Evolutionary conservation across 2,888 invertebrate species (phyloP).

Genomic region (Protodeltote pygarga): DNA sequence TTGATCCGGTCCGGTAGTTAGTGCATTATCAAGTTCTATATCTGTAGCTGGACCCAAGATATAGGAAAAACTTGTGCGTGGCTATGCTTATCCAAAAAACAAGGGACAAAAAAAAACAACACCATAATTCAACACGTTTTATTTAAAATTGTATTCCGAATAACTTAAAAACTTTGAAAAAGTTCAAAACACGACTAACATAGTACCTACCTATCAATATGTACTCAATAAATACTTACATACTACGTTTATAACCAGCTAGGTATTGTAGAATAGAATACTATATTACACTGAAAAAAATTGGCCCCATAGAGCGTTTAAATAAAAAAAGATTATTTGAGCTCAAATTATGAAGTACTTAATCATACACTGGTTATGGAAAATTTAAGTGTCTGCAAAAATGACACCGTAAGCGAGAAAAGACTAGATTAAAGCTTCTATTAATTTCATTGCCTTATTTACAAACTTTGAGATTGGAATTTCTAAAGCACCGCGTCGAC

Average conservation of each 20-base stretch:
- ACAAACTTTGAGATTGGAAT: conserved; percentile 57
- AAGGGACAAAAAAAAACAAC: conserved; percentile 34
- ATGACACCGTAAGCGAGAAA: conserved; percentile 79
- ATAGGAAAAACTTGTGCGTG: too few relatives aligned
- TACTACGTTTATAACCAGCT: conserved; percentile 71
- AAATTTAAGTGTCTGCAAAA: conserved; percentile 68
- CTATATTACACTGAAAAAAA: conserved; percentile 66
- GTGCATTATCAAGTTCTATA: too few relatives aligned
- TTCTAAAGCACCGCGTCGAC: conserved; percentile 71
- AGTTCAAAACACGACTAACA: conserved; percentile 79
- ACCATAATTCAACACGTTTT: conserved; percentile 76
- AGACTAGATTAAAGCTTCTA: conserved; percentile 86
- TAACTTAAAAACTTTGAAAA: conserved; percentile 85
- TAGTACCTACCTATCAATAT: conserved; percentile 59
- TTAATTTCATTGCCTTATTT: conserved; percentile 74
- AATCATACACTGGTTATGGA: conserved; percentile 67
- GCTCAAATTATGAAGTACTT: conserved; percentile 64
- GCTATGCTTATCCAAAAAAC: not conserved
- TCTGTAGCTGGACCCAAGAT: too few relatives aligned
- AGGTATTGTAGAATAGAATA: conserved; percentile 62
- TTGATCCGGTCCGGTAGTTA: too few relatives aligned
- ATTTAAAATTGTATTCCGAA: conserved; percentile 81
- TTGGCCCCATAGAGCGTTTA: conserved; percentile 79
- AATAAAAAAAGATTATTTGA: conserved; percentile 64
- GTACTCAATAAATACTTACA: conserved; percentile 85